phyloP scores from a whole-genome alignment of 2,888 invertebrate species.

The Sthenelais limicola region DNA sequence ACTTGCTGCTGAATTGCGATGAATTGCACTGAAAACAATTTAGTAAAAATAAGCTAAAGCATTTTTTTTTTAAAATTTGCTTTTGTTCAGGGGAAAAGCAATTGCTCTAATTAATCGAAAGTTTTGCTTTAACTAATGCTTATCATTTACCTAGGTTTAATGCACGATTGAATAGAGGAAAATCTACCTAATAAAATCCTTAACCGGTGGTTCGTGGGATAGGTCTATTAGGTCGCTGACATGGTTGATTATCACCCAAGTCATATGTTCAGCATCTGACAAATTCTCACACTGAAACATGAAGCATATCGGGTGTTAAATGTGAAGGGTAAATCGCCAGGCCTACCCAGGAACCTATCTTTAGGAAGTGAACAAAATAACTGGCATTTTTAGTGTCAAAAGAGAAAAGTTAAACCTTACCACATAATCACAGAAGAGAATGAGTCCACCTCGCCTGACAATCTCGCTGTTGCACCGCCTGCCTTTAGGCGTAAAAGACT shows the following conservation, averaged over 20 bases:
- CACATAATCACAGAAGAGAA: conserved; percentile 86
- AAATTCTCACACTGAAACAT: conserved; percentile 76
- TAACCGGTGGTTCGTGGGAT: conserved; percentile 79
- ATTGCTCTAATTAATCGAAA: no score
- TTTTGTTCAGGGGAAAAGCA: no score
- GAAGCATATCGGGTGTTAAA: no score
- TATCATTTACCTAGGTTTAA: no score
- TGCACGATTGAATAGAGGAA: no score
- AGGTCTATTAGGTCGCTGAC: conserved; percentile 80
- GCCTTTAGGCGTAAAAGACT: background rate
- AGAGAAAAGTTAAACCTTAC: no score
- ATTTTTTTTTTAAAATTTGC: background rate
- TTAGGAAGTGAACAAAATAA: no score
- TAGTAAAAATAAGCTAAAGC: background rate
- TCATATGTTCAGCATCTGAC: conserved; percentile 81
- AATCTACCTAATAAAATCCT: conserved; percentile 76
- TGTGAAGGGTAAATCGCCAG: no score
- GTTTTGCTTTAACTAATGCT: no score
- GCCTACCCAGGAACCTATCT: no score
- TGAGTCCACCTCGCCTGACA: conserved; percentile 79
- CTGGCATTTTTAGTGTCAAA: no score
- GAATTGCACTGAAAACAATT: conserved; percentile 74
- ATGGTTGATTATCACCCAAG: conserved; percentile 84
- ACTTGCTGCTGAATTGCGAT: conserved; percentile 79
- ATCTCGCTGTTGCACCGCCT: conserved; percentile 76